Conservation (phyloP, 1,140 invertebrate species). For the Elymnias hypermnestra region DNA sequence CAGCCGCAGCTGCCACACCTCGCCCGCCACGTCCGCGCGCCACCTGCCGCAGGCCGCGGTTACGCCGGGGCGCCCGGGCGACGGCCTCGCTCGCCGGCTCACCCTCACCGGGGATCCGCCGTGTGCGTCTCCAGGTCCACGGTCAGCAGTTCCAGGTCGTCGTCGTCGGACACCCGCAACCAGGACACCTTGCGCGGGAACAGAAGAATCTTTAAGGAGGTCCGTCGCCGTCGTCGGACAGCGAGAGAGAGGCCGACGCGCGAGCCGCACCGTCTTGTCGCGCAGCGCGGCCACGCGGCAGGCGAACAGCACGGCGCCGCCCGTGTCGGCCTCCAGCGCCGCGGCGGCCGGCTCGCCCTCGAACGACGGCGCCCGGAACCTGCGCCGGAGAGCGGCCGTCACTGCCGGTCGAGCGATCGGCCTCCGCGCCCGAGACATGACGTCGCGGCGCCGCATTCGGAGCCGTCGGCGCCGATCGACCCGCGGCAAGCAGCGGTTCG, state of each 20-base stretch:
- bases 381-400: too few relatives aligned
- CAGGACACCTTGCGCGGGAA: slow-evolving; percentile 82
- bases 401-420: too few relatives aligned
- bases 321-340: slow-evolving; percentile 52
- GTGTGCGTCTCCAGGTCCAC: slow-evolving; percentile 83
- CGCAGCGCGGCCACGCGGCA: slow-evolving; percentile 55
- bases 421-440: too few relatives aligned
- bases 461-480: too few relatives aligned
- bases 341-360: slow-evolving; percentile 46
- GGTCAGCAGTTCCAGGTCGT: slow-evolving; percentile 81
- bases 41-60: too few relatives aligned
- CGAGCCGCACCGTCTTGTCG: slow-evolving; percentile 49
- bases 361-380: slow-evolving; percentile 58
- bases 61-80: too few relatives aligned
- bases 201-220: too few relatives aligned
- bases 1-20: slow-evolving; percentile 84
- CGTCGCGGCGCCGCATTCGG: too few relatives aligned
- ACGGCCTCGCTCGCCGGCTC: too few relatives aligned
- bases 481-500: too few relatives aligned
- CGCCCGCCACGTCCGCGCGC: slow-evolving; percentile 84
- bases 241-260: not conserved
- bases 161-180: slow-evolving; percentile 79
- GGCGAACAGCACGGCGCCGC: slow-evolving; percentile 55
- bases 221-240: too few relatives aligned
- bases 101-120: slow-evolving; percentile 81